Conservation (phyloP, 2,888 invertebrate genomes). For the Rugalucina vietnamica region DNA sequence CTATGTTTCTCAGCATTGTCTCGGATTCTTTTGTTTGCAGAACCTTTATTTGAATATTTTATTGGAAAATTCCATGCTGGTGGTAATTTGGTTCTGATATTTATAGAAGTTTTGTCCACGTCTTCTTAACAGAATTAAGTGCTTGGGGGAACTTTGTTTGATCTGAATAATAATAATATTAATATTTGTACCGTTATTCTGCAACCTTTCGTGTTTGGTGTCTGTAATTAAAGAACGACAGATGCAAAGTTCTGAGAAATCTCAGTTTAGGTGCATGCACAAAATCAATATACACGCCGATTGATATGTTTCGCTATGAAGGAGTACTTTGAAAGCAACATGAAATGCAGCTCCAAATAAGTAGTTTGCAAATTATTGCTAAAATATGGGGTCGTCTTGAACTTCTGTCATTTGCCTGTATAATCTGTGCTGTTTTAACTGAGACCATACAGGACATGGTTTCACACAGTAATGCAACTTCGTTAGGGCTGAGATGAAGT, state of each 20-base stretch:
- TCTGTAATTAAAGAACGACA: background rate
- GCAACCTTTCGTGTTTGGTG: background rate
- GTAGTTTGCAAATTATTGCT: too few species aligned
- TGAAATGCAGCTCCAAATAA: too few species aligned
- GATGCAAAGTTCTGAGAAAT: background rate
- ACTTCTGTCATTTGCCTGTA: too few species aligned
- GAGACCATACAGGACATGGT: too few species aligned
- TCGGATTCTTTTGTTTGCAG: constrained; percentile 1
- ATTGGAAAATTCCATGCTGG: constrained; percentile 11
- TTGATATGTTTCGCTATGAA: too few species aligned
- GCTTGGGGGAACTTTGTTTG: background rate
- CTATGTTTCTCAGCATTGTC: background rate
- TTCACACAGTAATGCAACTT: too few species aligned
- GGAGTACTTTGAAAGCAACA: too few species aligned
- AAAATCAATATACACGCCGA: too few species aligned
- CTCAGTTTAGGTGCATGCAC: too few species aligned
- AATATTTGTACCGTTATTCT: background rate
- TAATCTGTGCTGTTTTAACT: too few species aligned
- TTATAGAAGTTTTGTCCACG: background rate
- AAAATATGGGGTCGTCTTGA: too few species aligned
- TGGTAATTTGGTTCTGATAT: background rate
- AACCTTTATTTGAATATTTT: background rate
- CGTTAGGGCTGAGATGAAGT: too few species aligned
- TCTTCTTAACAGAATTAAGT: background rate
- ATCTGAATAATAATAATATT: background rate